Evolutionary conservation across 1,140 invertebrate genomes (phyloP).

Genomic region (Bemisia tabaci): DNA sequence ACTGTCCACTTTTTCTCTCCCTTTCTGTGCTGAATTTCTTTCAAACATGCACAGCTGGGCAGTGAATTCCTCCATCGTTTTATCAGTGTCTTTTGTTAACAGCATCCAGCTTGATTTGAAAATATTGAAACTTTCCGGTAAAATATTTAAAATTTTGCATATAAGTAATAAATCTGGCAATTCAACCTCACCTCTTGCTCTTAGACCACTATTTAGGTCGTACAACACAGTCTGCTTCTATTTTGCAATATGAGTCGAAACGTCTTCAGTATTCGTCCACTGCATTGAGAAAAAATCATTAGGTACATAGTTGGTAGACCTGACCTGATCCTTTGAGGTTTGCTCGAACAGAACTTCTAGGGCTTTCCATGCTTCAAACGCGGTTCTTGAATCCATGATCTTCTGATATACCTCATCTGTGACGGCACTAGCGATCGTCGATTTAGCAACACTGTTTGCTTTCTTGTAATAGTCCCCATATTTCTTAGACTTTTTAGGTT

Average conservation of each 20-base stretch:
- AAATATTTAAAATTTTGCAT: slow-evolving; percentile 23
- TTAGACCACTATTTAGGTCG: slow-evolving; percentile 24
- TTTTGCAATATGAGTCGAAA: slow-evolving; percentile 25
- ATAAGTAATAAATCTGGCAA: slow-evolving; percentile 22
- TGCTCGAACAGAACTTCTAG: slow-evolving; percentile 22
- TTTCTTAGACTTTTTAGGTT: slow-evolving; percentile 2
- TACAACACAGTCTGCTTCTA: slow-evolving; percentile 26
- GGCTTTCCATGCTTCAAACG: slow-evolving; percentile 22
- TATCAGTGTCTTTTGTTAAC: slow-evolving; percentile 20
- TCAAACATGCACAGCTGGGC: slow-evolving; percentile 20
- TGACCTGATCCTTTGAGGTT: slow-evolving; percentile 23
- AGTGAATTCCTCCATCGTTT: slow-evolving; percentile 22
- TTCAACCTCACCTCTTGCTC: slow-evolving; percentile 16
- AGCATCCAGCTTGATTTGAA: slow-evolving; percentile 24
- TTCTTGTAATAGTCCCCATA: slow-evolving; percentile 3
- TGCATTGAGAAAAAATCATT: slow-evolving; percentile 25
- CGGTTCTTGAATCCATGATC: slow-evolving; percentile 24
- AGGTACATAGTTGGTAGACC: slow-evolving; percentile 26
- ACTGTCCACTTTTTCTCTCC: neutral
- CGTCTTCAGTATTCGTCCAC: slow-evolving; percentile 24
- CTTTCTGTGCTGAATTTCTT: slow-evolving; percentile 17
- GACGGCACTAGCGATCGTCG: slow-evolving; percentile 11
- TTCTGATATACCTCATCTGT: slow-evolving; percentile 24
- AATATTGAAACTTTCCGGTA: slow-evolving; percentile 20
- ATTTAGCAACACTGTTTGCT: slow-evolving; percentile 14